Base-by-base conservation (phyloP, 2,113 vertebrate genomes). In the Pomatorhinus ruficollis region DNA sequence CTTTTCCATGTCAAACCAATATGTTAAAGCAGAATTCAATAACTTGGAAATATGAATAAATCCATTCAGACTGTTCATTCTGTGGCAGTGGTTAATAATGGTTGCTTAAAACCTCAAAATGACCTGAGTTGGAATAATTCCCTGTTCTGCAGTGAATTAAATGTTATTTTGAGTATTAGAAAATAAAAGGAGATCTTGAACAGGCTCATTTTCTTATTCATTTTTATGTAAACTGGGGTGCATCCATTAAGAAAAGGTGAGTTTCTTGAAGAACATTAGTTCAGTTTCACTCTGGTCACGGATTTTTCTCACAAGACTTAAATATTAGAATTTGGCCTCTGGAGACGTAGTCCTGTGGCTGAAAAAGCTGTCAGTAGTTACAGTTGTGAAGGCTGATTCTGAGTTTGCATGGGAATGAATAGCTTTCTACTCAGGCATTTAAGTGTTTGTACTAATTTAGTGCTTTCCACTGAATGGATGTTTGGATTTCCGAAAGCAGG, bases 401-500 rank as follows among this genome's bases (percentile, higher is more conserved):
- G 40, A 33, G 16, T 61, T 84, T 92, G 42, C 66, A 45, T 71
- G 33, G 80, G 31, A 71, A 93, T 76, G 5, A 83, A 85, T 37
- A 72, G 25, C 23, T 91, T 91, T 89, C 50, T 87, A 39, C 35
- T 54, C 5, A 11, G 69, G 24, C 65, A 50, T 85, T 94, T 87
- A 70, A 90, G 42, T 31, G 65, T 76, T 95, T 85, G n/a, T 87
- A 87, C 20, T 91, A 72, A 78, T 71, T 87, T 81, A 71, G 31
- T 61, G n/a, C 40, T 84, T 90, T 76, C 37, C n/a, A 22, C 15
- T 57, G 50, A 70, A 87, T 12, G 45, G 23, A 69, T 5, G 2
- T 86, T 87, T 5, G 5, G 25, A 60, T 61, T 93, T 83, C 75
- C 87, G 42, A 79, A 87, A 90, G 45, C 30, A n/a, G 37, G 24